phyloP scores from a whole-genome alignment of 2,797 vertebrate species.

The Nyctibius grandis region DNA sequence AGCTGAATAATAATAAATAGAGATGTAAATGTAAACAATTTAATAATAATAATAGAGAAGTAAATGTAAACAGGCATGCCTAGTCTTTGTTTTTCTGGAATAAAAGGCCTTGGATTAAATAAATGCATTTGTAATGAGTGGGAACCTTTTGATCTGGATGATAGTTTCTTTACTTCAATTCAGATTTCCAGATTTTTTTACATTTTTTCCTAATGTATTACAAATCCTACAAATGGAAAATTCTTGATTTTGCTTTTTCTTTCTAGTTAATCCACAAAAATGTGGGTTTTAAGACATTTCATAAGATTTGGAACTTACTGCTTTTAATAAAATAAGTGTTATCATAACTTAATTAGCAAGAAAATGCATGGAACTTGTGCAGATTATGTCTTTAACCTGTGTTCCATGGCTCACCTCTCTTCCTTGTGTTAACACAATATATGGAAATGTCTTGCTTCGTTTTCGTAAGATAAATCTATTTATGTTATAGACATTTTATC shows the following conservation, averaged over 20 bases:
- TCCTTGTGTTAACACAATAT: not conserved
- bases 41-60: conserved; percentile 5
- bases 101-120: not conserved
- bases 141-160: conserved; percentile 1
- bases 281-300: not conserved
- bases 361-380: not conserved
- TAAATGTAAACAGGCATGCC: not conserved
- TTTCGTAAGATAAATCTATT: not conserved
- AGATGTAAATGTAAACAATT: too few relatives aligned
- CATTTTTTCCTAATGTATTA: not conserved
- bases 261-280: not conserved
- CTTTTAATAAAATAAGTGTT: not conserved
- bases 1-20: too few relatives aligned
- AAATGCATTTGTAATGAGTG: not conserved
- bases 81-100: conserved; percentile 15
- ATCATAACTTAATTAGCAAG: not conserved
- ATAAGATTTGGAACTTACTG: not conserved
- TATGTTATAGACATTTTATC: not conserved
- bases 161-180: not conserved
- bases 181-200: not conserved
- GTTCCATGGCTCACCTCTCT: not conserved
- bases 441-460: not conserved
- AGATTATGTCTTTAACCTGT: not conserved
- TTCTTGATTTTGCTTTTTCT: not conserved
- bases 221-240: not conserved